Evolutionary conservation across 2,888 invertebrate species (phyloP).

Genomic region (Drosophila imparisetae): DNA sequence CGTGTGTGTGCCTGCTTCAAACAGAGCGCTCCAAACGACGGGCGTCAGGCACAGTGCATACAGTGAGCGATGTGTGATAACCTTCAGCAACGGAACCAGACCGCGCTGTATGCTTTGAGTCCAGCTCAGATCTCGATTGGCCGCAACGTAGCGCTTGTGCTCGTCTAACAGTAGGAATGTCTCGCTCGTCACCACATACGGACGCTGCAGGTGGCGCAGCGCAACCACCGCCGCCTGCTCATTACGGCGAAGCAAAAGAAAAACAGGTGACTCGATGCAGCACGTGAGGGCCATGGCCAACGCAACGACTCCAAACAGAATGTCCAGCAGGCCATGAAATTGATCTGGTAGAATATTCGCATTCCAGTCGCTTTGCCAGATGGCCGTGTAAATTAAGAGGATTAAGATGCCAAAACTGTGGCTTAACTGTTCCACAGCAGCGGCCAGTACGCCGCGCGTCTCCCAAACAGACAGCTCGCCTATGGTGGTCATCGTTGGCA

Average conservation of each 20-base stretch:
- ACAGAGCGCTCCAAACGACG: slow-evolving; percentile 60
- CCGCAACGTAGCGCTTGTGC: slow-evolving; percentile 74
- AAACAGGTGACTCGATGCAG: slow-evolving; percentile 80
- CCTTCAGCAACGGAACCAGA: slow-evolving; percentile 70
- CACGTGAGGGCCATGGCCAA: slow-evolving; percentile 52
- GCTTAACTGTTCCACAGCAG: slow-evolving; percentile 68
- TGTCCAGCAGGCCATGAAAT: slow-evolving; percentile 71
- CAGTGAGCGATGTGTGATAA: slow-evolving; percentile 68
- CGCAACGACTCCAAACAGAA: slow-evolving; percentile 63
- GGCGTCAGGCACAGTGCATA: slow-evolving; percentile 65
- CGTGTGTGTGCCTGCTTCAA: slow-evolving; percentile 30
- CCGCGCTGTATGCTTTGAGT: slow-evolving; percentile 41
- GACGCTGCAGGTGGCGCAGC: slow-evolving; percentile 73
- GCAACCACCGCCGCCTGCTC: slow-evolving; percentile 74
- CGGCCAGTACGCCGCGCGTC: slow-evolving; percentile 74
- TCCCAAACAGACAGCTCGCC: slow-evolving; percentile 74
- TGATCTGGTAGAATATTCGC: slow-evolving; percentile 56
- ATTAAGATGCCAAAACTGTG: slow-evolving; percentile 74
- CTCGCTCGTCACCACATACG: slow-evolving; percentile 65
- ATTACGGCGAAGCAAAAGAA: slow-evolving; percentile 61
- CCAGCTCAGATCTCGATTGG: slow-evolving; percentile 53
- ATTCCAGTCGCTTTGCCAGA: slow-evolving; percentile 58
- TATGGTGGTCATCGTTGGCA: slow-evolving; percentile 70
- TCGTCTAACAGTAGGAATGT: slow-evolving; percentile 75
- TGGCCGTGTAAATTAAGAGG: slow-evolving; percentile 65